Evolutionary conservation across 2,113 vertebrate species (phyloP), one percentile per base, ranked within the genome.

Genomic region (Spea bombifrons): DNA sequence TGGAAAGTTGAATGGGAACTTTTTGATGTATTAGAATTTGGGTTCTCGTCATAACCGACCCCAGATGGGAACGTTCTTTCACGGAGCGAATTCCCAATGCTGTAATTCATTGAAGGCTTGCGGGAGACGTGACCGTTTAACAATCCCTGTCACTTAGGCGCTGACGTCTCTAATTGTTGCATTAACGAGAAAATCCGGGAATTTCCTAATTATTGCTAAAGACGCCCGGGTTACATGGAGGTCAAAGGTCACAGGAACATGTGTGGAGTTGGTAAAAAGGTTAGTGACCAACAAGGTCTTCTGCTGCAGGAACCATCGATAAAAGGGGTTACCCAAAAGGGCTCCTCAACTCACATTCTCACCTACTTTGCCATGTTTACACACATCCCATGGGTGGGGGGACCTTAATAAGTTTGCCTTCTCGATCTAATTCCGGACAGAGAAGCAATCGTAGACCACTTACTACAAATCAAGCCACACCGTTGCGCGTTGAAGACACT

Each of bases 101-200:
- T 5, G 9, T n/a, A 49, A 64, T 12, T 17, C 8, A 63, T 75
- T 49, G 4, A 30, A 46, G 52, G 13, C 7, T 57, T 69, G 52
- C 59, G 12, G 3, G 52, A 49, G 8, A 16, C 15, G 47, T n/a
- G 68, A 50, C 43, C 17, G 16, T 63, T 13, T 76, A 59, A 63
- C n/a, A 52, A 64, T 52, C 9, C 44, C 30, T 65, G 49, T 16
- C 57, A 71, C 57, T 45, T 52, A 3, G 53, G 52, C 5, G 44
- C 13, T 78, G 80, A 73, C 7, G 5, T 45, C 78, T 77, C 52
- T 59, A 82, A 76, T 71, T 49, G 48, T 79, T 13, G 55, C 10
- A 4, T 8, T 8, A 64, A 64, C 61, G 49, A 48, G 46, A 49
- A 49, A 1, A 69, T 45, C 3, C 4, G 13, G 44, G 43, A 17